Base-by-base conservation (phyloP, 2,797 vertebrate species). In the Poecile montanus region DNA sequence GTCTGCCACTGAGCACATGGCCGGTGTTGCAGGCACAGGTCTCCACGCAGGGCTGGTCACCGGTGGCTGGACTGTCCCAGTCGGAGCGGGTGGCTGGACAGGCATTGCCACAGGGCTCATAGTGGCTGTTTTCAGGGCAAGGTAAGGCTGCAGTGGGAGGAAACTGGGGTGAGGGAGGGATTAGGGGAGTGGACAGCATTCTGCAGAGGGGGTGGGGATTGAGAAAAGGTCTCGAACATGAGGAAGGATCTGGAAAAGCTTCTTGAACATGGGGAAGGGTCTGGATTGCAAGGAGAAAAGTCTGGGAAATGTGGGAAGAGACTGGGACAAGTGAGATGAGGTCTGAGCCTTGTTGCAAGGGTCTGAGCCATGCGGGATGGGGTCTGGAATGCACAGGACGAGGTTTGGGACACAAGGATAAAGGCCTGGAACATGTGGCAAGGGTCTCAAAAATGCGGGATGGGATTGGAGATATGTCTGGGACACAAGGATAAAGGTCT, bases 61-160 rank as follows among this genome's bases (percentile, higher is more conserved):
- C 99, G 13, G 48, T 11, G 19, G 94, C 3, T 0, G 97, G 96
- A 1, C 81, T 50, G 0, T 97, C 95, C 2, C 73, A 86, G 22
- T 97, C 63, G 0, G 97, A 92, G 91, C 98, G 99, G 9, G 98
- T 98, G 16, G 97, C 86, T 0, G 98, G 98, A 72, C 98, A 99
- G 8, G 98, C 96, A 0, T 73, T 98, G 44, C 97, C 96, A 5
- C 99, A 99, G 5, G 91, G 58, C 42, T 98, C 97, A 3, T 98
- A 99, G 95, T 97, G 96, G 95, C 99, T 99, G 97, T 99, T 95
- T 32, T 93, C 93, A 0, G 98, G 98, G 79, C 99, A 99, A 74
- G 91, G 91, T 83, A 99, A 94, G 1, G 98, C 99, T 99, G 97
- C 20, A 42, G 25, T 5, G 25, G 23, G 16, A 80, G 67, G 16